Evolutionary conservation across 2,113 vertebrate species (phyloP), one percentile per base, ranked within the genome.

Genomic region (Hydropotes inermis): DNA sequence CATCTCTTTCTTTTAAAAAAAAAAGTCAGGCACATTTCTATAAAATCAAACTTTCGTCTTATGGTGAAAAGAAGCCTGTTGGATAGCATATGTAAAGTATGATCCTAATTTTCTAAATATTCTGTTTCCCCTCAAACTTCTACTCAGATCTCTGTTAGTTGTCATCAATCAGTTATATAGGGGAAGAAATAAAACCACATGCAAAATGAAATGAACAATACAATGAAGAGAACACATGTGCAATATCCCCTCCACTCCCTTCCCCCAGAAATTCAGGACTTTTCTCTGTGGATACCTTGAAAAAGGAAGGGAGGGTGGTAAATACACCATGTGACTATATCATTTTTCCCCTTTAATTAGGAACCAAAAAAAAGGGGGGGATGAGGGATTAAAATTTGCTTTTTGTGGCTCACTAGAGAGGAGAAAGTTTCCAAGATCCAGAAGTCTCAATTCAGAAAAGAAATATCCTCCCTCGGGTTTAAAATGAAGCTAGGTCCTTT

Each of bases 351-450:
- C 90, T 55, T 39, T 52, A 87, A 25, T 36, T 52, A 74, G 28
- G 30, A 83, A 74, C 23, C 15, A 81, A 17, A 28, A 50, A 8
- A 45, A 50, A 36, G 27, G 52, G 39, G 5, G 30, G 47, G 47
- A 14, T 50, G 47, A 3, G n/a, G 25, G 82, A 70, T 79, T 58
- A 67, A 91, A 90, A 89, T 15, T 39, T 17, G 25, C 23, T 83
- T 45, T 39, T 50, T 50, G 3, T 61, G 2, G n/a, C 30, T 94
- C 79, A 47, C 58, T 88, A 5, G 12, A 50, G 78, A 97, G 94
- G 50, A 96, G 4, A 89, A 98, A 97, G 82, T 97, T 98, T 95
- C 50, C 74, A 78, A 43, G 54, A 4, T 85, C 30, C 60, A 3
- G 1, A 96, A 76, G 30, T 45, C 91, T 89, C 23, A n/a, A 90